These are phyloP conservation scores for Tribolium freemani DNA, from an alignment of 2,888 invertebrate species.

Conservation along the genomic window DNA sequence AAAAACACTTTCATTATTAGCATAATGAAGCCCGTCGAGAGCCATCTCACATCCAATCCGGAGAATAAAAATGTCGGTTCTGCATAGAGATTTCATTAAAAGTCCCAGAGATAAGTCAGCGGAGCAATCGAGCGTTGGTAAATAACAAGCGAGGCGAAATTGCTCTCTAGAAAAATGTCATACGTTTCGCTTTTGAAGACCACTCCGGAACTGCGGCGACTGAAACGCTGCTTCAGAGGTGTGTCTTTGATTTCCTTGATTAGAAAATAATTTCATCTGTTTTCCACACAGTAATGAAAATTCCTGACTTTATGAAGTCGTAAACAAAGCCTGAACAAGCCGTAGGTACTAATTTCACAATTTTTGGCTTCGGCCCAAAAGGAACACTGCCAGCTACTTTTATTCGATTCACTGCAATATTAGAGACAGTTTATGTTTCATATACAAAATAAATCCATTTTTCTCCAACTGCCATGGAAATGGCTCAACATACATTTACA, in stretches of 20 bases:
- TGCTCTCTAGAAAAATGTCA: slow-evolving; percentile 19
- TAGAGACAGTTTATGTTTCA: slow-evolving; percentile 28
- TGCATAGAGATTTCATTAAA: slow-evolving; percentile 35
- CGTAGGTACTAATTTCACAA: slow-evolving; percentile 23
- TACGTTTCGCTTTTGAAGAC: slow-evolving; percentile 22
- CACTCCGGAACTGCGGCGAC: neutral
- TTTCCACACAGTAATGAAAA: slow-evolving; percentile 3
- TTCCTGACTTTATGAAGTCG: slow-evolving; percentile 16
- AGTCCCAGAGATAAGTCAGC: slow-evolving; percentile 33
- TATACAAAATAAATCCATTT: slow-evolving; percentile 34
- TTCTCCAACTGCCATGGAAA: neutral
- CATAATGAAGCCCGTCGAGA: slow-evolving; percentile 16
- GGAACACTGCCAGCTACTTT: slow-evolving; percentile 27
- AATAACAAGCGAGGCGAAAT: slow-evolving; percentile 28
- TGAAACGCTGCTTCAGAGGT: neutral
- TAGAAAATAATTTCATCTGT: neutral
- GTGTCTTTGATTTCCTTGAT: neutral
- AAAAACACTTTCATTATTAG: slow-evolving; percentile 34
- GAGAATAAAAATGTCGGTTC: slow-evolving; percentile 24
- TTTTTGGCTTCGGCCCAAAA: slow-evolving; percentile 21
- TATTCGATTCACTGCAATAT: slow-evolving; percentile 30
- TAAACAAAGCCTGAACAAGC: slow-evolving; percentile 25
- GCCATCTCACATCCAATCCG: neutral
- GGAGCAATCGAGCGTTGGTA: slow-evolving; percentile 31
- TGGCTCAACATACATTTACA: slow-evolving; percentile 20